Evolutionary conservation across 2,113 vertebrate species (phyloP), one percentile per base, ranked within the genome.

Genomic region (Isichthys henryi): DNA sequence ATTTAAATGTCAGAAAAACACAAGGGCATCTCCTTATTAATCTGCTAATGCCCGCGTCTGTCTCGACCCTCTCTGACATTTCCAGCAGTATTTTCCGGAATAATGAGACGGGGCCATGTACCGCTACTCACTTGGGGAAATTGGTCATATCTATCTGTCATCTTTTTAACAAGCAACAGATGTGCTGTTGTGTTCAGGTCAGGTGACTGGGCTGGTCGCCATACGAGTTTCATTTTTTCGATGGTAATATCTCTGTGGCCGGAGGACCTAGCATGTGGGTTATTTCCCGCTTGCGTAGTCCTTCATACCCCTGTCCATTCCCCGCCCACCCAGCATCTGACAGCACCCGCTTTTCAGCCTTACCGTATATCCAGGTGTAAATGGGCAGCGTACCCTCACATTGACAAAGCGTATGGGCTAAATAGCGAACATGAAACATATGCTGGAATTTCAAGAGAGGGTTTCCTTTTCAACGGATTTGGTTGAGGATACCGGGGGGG

Each of bases 51-150:
- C 86, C 53, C 74, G 88, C 77, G 50, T 10, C 10, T 89, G 66
- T 90, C 89, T 84, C 89, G 56, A n/a, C 89, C 11, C 87, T 46
- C 91, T 92, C 91, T 92, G 91, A 89, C 91, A 92, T 94, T 94
- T 91, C 87, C 89, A 91, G 80, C 17, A 50, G 49, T 89, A 82
- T 89, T 15, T 70, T 87, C 11, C 88, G 8, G 89, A 90, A 90
- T 92, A 93, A 94, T 91, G 90, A 94, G 89, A 91, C 46, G 15
- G 84, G 15, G 88, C 92, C 93, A 91, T 92, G 84, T 77, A 89
- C 15, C 23, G 84, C 49, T 83, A 31, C 49, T 88, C 83, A 48
- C 86, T 90, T 46, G 82, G 89, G 62, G 53, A 89, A 90, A 92
- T 89, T 90, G 89, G 87, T 70, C 89, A 90, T 39, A 46, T 52